Evolutionary conservation across 2,113 vertebrate genomes (phyloP).

Genomic region (Ardeotis arabs): DNA sequence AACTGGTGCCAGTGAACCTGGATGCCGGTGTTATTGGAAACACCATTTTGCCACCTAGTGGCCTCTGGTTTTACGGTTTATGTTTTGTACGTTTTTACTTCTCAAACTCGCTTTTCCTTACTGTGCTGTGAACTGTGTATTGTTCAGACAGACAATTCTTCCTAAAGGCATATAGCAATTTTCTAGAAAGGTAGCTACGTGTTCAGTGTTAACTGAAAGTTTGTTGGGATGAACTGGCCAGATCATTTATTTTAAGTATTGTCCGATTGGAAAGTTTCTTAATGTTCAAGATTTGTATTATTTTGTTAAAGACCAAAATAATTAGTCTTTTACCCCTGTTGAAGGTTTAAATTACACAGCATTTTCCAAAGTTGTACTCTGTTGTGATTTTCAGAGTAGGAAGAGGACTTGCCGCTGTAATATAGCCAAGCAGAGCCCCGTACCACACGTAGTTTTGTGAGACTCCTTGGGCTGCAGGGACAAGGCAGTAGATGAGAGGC

Average conservation of each 20-base stretch:
- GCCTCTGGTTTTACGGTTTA: not conserved
- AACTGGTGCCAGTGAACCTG: not conserved
- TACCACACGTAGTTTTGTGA: not conserved
- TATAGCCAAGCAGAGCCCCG: not conserved
- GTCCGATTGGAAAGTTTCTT: not conserved
- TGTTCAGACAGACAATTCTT: not conserved
- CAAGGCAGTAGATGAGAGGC: not conserved
- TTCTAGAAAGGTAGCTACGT: not conserved
- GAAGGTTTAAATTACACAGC: not conserved
- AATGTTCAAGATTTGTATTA: not conserved
- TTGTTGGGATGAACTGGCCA: not conserved
- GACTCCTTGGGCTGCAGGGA: not conserved
- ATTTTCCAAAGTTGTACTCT: not conserved
- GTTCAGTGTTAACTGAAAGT: not conserved
- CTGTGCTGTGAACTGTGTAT: accelerated
- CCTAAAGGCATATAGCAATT: not conserved
- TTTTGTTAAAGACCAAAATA: not conserved
- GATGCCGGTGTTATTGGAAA: not conserved
- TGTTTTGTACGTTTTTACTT: not conserved
- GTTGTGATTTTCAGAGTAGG: not conserved
- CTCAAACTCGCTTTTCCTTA: not conserved
- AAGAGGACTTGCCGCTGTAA: not conserved
- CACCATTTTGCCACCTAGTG: conserved; percentile 73
- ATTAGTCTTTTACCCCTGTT: not conserved
- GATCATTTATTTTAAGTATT: not conserved